Percentiles rank a stretch among this genome's conserved stretches.
Conservation (phyloP, 1,140 invertebrate species). For the Vollenhovia emeryi region DNA sequence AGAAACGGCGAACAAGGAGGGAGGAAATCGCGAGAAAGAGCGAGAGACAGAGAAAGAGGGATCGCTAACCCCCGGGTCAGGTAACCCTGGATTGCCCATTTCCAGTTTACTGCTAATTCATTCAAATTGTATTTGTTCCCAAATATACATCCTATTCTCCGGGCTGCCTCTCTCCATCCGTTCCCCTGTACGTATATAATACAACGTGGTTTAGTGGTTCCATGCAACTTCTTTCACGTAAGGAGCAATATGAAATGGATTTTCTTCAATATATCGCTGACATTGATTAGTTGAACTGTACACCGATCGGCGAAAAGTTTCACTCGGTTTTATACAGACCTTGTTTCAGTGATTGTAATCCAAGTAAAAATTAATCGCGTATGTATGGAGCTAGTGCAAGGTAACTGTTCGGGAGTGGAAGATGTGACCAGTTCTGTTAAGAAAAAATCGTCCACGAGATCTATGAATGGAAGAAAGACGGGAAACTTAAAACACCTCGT, state of each 20-base stretch:
- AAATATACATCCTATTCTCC: constrained; percentile 77
- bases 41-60: constrained; percentile 22
- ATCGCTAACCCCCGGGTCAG: constrained; percentile 64
- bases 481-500: background rate
- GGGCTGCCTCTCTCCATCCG: constrained; percentile 39
- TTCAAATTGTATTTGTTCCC: constrained; percentile 84
- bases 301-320: background rate
- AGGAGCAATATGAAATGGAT: background rate
- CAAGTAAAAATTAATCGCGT: background rate
- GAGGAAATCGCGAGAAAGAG: constrained; percentile 45
- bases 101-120: constrained; percentile 83
- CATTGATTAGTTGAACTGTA: background rate
- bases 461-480: background rate
- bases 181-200: background rate
- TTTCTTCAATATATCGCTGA: background rate
- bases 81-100: constrained; percentile 77
- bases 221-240: constrained; percentile 7
- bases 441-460: background rate
- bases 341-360: background rate
- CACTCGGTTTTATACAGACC: background rate
- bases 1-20: constrained; percentile 2
- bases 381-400: background rate
- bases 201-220: background rate
- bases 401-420: background rate
- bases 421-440: background rate